Evolutionary conservation across 2,113 vertebrate genomes (phyloP).

Genomic region (Erinaceus europaeus): DNA sequence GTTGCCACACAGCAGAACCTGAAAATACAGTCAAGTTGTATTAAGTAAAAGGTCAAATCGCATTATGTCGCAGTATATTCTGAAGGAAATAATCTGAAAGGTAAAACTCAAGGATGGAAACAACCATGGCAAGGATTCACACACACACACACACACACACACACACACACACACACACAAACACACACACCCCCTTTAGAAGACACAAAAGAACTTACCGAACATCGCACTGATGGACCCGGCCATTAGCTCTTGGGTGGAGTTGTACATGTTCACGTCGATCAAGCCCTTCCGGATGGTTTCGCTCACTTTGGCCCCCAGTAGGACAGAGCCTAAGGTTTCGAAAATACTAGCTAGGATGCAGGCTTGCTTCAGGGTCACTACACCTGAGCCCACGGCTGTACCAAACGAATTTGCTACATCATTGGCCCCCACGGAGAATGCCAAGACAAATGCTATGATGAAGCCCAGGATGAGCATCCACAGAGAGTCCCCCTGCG

Average conservation of each 20-base stretch:
- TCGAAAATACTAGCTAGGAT: conserved; percentile 94
- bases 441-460: conserved; percentile 96
- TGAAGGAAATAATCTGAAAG: background rate
- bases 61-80: background rate
- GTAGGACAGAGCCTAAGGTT: conserved; percentile 92
- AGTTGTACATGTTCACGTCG: conserved; percentile 89
- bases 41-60: background rate
- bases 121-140: too few relatives aligned
- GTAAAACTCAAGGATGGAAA: too few relatives aligned
- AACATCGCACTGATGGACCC: conserved; percentile 94
- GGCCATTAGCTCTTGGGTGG: conserved; percentile 85
- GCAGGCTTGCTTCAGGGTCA: conserved; percentile 94
- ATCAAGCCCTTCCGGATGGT: conserved; percentile 96
- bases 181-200: too few relatives aligned
- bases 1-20: conserved; percentile 98
- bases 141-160: too few relatives aligned
- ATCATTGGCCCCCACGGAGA: conserved; percentile 97
- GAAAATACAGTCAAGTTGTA: background rate
- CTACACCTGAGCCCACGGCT: conserved; percentile 95
- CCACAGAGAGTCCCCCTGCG: conserved; percentile 84
- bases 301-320: conserved; percentile 97
- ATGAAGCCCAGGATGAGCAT: conserved; percentile 93
- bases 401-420: conserved; percentile 99
- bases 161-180: too few relatives aligned
- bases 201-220: too few relatives aligned